Evolutionary conservation across 2,797 vertebrate species (phyloP), one percentile per base, ranked within the genome.

Genomic region (Rallus crepitans): DNA sequence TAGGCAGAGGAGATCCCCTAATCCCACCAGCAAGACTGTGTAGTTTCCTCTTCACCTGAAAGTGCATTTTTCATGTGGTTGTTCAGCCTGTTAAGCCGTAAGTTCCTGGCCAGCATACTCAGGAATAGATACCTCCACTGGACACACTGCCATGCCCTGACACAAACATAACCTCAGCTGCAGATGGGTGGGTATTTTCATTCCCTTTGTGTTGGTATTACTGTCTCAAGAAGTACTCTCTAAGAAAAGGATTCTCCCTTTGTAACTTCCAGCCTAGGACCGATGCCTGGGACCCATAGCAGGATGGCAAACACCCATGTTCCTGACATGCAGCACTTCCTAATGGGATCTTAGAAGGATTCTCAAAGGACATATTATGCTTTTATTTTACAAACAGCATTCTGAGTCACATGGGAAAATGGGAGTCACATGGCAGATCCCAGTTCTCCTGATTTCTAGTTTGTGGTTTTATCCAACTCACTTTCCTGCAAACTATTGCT

Each of bases 301-400:
- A 1, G 11, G 25, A 20, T 55, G 18, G 27, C 1, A 3, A 68
- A 17, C 39, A 63, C 19, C 42, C 4, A 45, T 0, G 0, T 59
- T 86, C 42, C 42, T 66, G 56, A 20, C 24, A 16, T 3, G 21
- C 4, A 45, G 40, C n/a, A 30, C 17, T 4, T 75, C 53, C 35
- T 30, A 12, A 21, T 6, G 16, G 33, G 47, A 77, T 50, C 60
- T 78, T 57, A 76, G 80, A 69, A 80, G 55, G 15, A 6, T 78
- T 87, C 75, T 35, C 20, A 33, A 48, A 45, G 52, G 15, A 39
- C 12, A 64, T 37, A 61, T 10, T 80, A 33, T 15, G 17, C 11
- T 56, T 70, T 69, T 47, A 33, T 45, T 80, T 77, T n/a, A 55
- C 28, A 69, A 81, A 47, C 5, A 35, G n/a, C 9, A 23, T n/a